Conservation (phyloP, 2,888 invertebrate genomes). For the Ferrisia virgata region DNA sequence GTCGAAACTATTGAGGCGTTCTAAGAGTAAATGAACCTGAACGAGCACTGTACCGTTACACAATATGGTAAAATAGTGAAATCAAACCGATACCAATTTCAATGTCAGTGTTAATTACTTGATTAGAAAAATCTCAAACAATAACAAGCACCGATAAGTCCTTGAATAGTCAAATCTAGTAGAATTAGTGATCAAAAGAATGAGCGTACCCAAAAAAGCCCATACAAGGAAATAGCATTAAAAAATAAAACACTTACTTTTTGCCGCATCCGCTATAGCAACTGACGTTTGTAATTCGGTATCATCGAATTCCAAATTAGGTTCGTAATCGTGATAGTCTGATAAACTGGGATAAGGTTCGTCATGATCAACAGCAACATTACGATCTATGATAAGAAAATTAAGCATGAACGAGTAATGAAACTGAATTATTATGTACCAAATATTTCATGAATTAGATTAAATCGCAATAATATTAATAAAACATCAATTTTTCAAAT, state of each 20-base stretch:
- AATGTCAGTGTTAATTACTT: slow-evolving; percentile 3
- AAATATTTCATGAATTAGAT: neutral
- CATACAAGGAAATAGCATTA: neutral
- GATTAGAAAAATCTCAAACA: neutral
- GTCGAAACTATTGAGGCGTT: neutral
- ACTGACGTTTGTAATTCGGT: slow-evolving; percentile 74
- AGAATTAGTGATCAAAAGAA: neutral
- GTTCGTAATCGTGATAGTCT: slow-evolving; percentile 90
- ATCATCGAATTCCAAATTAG: slow-evolving; percentile 94
- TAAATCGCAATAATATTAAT: neutral
- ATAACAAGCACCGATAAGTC: neutral
- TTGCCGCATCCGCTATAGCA: slow-evolving; percentile 63
- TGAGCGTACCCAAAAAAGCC: neutral
- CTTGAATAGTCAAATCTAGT: neutral
- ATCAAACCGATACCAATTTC: neutral
- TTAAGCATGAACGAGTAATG: neutral
- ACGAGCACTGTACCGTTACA: neutral
- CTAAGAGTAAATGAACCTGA: neutral
- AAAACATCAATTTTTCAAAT: neutral
- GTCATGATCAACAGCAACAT: slow-evolving; percentile 54
- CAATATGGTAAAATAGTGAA: neutral
- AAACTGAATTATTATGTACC: neutral
- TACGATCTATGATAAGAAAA: slow-evolving; percentile 18
- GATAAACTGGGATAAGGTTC: slow-evolving; percentile 84
- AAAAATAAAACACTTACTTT: neutral